Evolutionary conservation across 2,888 invertebrate species (phyloP), one percentile per base, ranked within the genome.

Genomic region (Choreutis nemorana): DNA sequence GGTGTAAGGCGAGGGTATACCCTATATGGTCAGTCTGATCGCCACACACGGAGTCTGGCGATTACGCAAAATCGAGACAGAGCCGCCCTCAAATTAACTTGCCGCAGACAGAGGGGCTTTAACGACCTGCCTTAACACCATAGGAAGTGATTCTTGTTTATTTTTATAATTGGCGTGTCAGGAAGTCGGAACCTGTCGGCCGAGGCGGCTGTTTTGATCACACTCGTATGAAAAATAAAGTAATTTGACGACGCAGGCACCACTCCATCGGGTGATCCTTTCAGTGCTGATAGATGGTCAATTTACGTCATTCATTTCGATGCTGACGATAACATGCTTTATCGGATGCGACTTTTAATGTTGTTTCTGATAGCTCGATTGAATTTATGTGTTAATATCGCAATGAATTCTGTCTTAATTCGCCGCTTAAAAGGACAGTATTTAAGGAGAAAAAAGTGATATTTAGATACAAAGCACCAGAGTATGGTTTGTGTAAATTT

Each of bases 61-160:
- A 63, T 67, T 67, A 64, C 60, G 61, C 63, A 61, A 66, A 66
- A 57, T 51, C 48, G 46, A 51, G 48, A 55, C 41, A 45, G 41
- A 46, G 48, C 58, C 59, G 60, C 59, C 60, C 55, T 65, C 50
- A 65, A 64, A 70, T 73, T 71, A 73, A 55, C 41, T 39, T 39
- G 42, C 36, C 34, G 45, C 60, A 54, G 58, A 48, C 54, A 45
- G 37, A 41, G 46, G 44, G 43, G 41, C 48, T 55, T n/a, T 56
- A 59, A 65, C 61, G 57, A 62, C 53, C 52, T 56, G 54, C 59
- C 59, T 55, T 45, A 53, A 53, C 48, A 44, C 43, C 59, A 48
- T 54, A 75, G 75, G 77, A 77, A 77, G 75, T 66, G 64, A 71
- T 68, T 72, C 71, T 64, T 75, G 68, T 75, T 75, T 71, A 73